These are phyloP conservation scores for Sparus aurata DNA, from an alignment of 2,797 vertebrate genomes.

Conservation along the genomic window DNA sequence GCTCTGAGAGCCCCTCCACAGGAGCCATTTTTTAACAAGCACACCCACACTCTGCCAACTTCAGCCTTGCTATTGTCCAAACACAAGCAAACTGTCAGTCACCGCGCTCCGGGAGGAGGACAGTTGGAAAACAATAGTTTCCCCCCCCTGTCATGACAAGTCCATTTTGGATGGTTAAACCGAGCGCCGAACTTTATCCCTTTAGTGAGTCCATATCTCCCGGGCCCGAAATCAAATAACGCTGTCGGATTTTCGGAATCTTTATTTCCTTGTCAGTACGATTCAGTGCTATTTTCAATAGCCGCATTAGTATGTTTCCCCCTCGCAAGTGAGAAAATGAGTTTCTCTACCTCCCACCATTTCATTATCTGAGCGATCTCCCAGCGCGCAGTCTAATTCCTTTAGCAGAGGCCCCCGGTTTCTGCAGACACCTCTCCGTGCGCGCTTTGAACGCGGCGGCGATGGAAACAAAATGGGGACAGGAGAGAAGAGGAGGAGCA, in stretches of 20 bases:
- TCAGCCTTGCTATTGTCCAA: slow-evolving; percentile 76
- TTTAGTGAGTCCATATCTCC: slow-evolving; percentile 55
- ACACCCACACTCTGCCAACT: slow-evolving; percentile 78
- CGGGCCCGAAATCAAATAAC: slow-evolving; percentile 63
- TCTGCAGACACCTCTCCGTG: slow-evolving; percentile 56
- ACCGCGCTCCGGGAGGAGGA: slow-evolving; percentile 47
- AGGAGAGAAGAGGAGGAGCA: slow-evolving; percentile 49
- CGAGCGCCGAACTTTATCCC: slow-evolving; percentile 43
- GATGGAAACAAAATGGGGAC: slow-evolving; percentile 75
- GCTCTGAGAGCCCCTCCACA: slow-evolving; percentile 70
- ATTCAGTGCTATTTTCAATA: slow-evolving; percentile 71
- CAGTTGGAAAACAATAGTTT: slow-evolving; percentile 58
- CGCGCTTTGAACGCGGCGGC: slow-evolving; percentile 52
- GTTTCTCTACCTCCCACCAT: slow-evolving; percentile 83
- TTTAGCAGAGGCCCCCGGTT: slow-evolving; percentile 69
- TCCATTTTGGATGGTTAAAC: slow-evolving; percentile 52
- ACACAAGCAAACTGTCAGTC: slow-evolving; percentile 70
- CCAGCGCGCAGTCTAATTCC: slow-evolving; percentile 77
- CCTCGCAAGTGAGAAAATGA: slow-evolving; percentile 79
- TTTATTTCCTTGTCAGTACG: slow-evolving; percentile 35
- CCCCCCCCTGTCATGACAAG: slow-evolving; percentile 43
- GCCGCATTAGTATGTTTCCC: slow-evolving; percentile 76
- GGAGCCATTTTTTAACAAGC: slow-evolving; percentile 76
- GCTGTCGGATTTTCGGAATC: slow-evolving; percentile 53
- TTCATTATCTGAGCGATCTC: slow-evolving; percentile 84